A percentile compares a stretch with the other conserved stretches of the same genome.
Conservation (phyloP, 1,140 invertebrate species). For the Brachionus koreanus region DNA sequence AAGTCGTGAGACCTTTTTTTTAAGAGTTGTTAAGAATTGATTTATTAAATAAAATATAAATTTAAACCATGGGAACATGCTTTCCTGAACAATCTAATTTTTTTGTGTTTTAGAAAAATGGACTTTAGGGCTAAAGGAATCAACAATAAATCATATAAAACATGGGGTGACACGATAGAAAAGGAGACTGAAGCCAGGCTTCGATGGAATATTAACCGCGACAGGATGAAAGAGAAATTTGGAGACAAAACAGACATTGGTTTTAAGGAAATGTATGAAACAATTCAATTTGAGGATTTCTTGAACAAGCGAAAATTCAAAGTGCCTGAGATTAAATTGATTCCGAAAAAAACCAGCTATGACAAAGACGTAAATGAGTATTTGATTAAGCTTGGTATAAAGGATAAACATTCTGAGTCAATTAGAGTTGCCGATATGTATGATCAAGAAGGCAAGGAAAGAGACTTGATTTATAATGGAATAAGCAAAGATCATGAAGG, state of each 20-base stretch:
- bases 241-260: background rate
- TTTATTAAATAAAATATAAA: background rate
- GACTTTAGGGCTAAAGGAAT: conserved; percentile 41
- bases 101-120: conserved; percentile 35
- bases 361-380: conserved; percentile 3
- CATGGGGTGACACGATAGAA: conserved; percentile 36
- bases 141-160: conserved; percentile 33
- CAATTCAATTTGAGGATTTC: background rate
- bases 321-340: background rate
- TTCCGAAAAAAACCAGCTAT: background rate
- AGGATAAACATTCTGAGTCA: background rate
- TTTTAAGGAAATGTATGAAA: background rate
- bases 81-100: background rate
- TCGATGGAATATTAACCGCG: conserved; percentile 26
- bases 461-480: conserved; percentile 44
- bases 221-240: conserved; percentile 28
- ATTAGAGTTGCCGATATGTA: conserved; percentile 40
- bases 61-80: background rate
- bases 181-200: conserved; percentile 28
- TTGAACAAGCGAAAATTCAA: background rate
- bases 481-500: conserved; percentile 44
- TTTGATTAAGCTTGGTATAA: conserved; percentile 13
- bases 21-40: background rate
- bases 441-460: background rate
- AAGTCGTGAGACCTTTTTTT: background rate